Base-by-base conservation (phyloP, 92 coral and sea anemone genomes). In the Epizoanthus stellaris region DNA sequence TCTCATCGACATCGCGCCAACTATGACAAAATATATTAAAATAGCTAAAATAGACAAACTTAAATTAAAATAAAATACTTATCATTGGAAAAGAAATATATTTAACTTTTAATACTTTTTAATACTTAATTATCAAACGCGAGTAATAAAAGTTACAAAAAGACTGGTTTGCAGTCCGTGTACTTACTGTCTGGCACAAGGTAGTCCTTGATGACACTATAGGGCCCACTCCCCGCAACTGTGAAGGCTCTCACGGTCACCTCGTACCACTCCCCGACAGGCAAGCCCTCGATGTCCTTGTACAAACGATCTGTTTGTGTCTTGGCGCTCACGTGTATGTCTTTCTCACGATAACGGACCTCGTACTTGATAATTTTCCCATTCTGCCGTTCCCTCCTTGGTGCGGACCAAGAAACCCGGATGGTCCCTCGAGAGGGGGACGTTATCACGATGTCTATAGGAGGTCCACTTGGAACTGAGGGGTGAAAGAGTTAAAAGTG, bases 391-490 rank as follows among this genome's bases (percentile, higher is more conserved):
- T 79, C 83, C 17, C 83, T 79, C 23, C 73, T 79, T 9, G 83
- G 83, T 6, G 83, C 83, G 4, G 83, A 79, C 83, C 83, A 79
- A 45, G 83, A 79, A 3, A 79, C 71, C 25, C 83, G 83, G 60
- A 79, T 61, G 36, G 72, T 62, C 16, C 72, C 83, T 25, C 83
- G 83, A 6, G 83, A 62, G 14, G 83, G 83, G 60, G 83, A 79
- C 72, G 83, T 79, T 62, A 79, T 79, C 17, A 79, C 83, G 4
- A 64, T 63, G 25, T 79, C 83, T 19, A 56, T 79, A 23, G 83
- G 83, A 79, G 83, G 83, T 16, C 83, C 83, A 12, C 60, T 79
- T 79, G 83, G 83, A 61, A 57, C 83, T 79, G 39, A 72, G 52
- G 36, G 42, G 17, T 17, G 17, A 45, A 25, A 30, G 21, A 72